Evolutionary conservation across 2,888 invertebrate genomes (phyloP).

Genomic region (Psylliodes chrysocephalus): DNA sequence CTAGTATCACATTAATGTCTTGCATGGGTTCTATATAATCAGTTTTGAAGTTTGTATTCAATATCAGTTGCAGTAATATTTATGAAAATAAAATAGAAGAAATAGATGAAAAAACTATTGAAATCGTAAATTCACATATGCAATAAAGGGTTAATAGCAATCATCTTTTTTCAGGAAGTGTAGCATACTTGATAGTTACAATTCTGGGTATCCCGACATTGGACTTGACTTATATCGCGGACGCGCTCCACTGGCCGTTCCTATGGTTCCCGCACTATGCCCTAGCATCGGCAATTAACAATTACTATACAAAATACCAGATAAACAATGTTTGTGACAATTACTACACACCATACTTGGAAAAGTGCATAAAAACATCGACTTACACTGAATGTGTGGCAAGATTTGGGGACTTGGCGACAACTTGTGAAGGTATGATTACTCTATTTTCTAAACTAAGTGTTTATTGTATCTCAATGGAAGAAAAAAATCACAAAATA

Average conservation of each 20-base stretch:
- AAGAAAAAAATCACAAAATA: no score
- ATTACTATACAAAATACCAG: slow-evolving; percentile 54
- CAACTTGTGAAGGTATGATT: slow-evolving; percentile 13
- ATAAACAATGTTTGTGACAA: slow-evolving; percentile 47
- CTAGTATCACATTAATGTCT: no score
- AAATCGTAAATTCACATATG: no score
- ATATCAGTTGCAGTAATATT: no score
- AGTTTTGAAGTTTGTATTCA: no score
- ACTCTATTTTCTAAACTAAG: no score
- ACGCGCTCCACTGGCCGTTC: slow-evolving; percentile 73
- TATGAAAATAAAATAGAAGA: no score
- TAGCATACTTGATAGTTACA: slow-evolving; percentile 76
- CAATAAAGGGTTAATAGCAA: no score
- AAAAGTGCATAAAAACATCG: no score
- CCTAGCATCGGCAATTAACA: slow-evolving; percentile 65
- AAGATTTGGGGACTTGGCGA: neutral
- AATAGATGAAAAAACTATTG: no score
- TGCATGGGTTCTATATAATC: no score
- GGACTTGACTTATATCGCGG: slow-evolving; percentile 69
- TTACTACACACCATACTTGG: neutral
- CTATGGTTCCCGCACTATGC: slow-evolving; percentile 78
- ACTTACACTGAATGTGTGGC: slow-evolving; percentile 40
- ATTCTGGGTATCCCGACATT: slow-evolving; percentile 72
- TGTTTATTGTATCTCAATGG: no score
- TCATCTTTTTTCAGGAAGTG: slow-evolving; percentile 77